Conservation (phyloP, 2,113 vertebrate species). For the Emydocephalus ijimae region DNA sequence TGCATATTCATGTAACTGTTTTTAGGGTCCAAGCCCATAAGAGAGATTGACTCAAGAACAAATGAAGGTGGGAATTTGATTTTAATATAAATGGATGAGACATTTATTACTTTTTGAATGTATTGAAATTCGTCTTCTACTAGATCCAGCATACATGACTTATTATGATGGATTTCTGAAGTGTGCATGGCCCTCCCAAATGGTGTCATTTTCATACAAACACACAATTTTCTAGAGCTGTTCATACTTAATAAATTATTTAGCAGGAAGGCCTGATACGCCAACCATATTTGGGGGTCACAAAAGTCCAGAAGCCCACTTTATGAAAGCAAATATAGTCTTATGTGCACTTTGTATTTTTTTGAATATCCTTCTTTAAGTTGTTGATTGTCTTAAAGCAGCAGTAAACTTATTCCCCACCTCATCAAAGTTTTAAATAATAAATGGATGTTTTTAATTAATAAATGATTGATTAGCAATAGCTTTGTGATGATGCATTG, state of each 20-base stretch:
- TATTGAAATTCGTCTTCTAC: neutral
- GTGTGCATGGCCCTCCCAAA: too few relatives aligned
- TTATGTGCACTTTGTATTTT: neutral
- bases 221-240: too few relatives aligned
- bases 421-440: neutral
- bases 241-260: neutral
- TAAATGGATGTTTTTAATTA: constrained; percentile 16
- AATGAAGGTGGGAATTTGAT: neutral
- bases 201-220: too few relatives aligned
- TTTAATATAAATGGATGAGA: neutral
- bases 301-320: neutral
- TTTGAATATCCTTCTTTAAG: neutral
- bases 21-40: neutral
- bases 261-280: neutral
- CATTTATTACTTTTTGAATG: neutral
- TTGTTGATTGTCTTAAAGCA: neutral
- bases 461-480: constrained; percentile 1
- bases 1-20: neutral
- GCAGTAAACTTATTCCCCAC: neutral
- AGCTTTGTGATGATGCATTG: neutral
- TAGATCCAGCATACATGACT: neutral
- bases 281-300: neutral
- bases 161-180: neutral
- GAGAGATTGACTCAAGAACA: neutral
- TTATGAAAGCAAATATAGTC: neutral